These are phyloP conservation scores for Larimichthys crocea DNA, from an alignment of 2,113 vertebrate genomes.

Conservation along the genomic window DNA sequence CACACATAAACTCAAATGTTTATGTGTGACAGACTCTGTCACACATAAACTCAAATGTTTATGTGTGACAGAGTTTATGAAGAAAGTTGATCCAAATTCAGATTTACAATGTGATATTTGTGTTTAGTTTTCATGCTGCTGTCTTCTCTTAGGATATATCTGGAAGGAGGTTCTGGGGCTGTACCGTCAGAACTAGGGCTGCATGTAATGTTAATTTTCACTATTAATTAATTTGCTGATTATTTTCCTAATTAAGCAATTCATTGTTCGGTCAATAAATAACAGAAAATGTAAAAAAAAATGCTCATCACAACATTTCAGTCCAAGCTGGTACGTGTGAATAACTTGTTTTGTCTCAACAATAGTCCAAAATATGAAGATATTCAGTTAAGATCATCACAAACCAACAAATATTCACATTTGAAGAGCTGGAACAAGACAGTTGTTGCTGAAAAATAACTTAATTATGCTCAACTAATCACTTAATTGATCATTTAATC, in stretches of 20 bases:
- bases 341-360: background rate
- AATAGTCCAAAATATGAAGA: background rate
- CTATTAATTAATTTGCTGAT: background rate
- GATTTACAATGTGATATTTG: too few relatives aligned
- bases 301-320: background rate
- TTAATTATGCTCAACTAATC: background rate
- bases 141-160: too few relatives aligned
- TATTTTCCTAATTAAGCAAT: background rate
- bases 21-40: too few relatives aligned
- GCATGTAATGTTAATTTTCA: background rate
- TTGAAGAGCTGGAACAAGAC: background rate
- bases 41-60: too few relatives aligned
- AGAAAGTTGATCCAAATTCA: too few relatives aligned
- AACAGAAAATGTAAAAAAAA: background rate
- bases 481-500: background rate
- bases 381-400: background rate
- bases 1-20: too few relatives aligned
- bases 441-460: background rate
- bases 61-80: too few relatives aligned
- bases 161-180: too few relatives aligned
- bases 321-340: background rate
- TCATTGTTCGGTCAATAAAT: too few relatives aligned
- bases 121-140: too few relatives aligned
- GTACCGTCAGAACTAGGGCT: background rate
- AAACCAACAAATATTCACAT: background rate